Evolutionary conservation across 2,888 invertebrate species (phyloP).

Genomic region (Branchipolynoe longqiensis): DNA sequence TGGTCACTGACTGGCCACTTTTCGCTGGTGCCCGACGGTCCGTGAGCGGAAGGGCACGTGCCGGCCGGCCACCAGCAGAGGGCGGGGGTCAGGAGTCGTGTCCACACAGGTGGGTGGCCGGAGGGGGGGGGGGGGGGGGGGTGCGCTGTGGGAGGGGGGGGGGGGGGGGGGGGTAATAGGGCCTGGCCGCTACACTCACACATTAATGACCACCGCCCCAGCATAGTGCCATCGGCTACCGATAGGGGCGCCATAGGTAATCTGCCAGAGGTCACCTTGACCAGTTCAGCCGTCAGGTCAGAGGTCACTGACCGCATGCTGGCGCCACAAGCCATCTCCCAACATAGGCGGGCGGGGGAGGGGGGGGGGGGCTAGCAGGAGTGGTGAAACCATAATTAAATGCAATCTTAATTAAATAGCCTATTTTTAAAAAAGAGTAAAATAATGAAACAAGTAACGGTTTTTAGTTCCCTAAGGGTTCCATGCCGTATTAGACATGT

Average conservation of each 20-base stretch:
- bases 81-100: slow-evolving; percentile 23
- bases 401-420: too few species aligned
- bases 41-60: not conserved
- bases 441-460: too few species aligned
- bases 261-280: not conserved
- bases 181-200: too few species aligned
- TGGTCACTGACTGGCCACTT: not conserved
- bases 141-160: too few species aligned
- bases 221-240: not conserved
- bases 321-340: slow-evolving; percentile 42
- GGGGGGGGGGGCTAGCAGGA: too few species aligned
- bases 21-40: slow-evolving; percentile 5
- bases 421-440: too few species aligned
- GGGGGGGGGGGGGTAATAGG: too few species aligned
- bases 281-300: slow-evolving; percentile 39
- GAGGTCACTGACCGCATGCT: slow-evolving; percentile 39
- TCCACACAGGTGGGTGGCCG: slow-evolving; percentile 42
- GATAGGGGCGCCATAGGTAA: slow-evolving; percentile 6
- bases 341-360: too few species aligned
- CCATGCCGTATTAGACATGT: too few species aligned
- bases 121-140: too few species aligned
- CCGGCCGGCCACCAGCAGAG: not conserved
- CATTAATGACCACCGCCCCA: not conserved
- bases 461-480: too few species aligned
- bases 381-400: too few species aligned